Percentiles rank a stretch among this genome's conserved stretches.
These are phyloP conservation scores for Motacilla alba DNA, from an alignment of 2,113 vertebrate genomes.

Conservation along the genomic window DNA sequence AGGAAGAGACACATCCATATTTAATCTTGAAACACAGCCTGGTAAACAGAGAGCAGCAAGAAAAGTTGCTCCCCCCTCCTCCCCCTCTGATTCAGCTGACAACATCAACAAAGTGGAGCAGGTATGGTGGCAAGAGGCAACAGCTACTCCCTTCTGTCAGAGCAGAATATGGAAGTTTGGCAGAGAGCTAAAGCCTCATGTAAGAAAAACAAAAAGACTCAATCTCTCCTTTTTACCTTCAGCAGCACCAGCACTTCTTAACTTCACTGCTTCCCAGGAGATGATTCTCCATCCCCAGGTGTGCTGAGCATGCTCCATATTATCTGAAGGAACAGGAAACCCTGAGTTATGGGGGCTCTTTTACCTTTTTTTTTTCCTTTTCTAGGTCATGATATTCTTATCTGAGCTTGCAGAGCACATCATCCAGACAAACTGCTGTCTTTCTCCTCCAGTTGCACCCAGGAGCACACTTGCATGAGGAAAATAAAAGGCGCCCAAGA, in stretches of 20 bases:
- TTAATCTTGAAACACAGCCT: neutral
- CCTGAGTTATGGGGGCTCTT: neutral
- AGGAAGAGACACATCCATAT: neutral
- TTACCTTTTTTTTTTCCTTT: neutral
- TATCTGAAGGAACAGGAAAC: neutral
- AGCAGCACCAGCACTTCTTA: neutral
- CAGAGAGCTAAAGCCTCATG: neutral
- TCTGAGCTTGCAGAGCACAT: neutral
- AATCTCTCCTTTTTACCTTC: neutral
- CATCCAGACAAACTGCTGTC: neutral
- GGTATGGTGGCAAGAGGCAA: neutral
- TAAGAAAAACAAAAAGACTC: neutral
- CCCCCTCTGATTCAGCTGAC: neutral
- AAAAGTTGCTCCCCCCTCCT: neutral
- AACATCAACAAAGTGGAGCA: neutral
- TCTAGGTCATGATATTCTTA: neutral
- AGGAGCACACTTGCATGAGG: neutral
- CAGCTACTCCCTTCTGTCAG: neutral
- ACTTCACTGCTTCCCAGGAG: neutral
- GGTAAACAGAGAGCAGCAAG: neutral
- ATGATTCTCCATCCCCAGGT: neutral
- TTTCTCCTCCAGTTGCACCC: neutral
- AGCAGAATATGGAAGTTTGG: neutral
- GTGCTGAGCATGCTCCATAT: neutral
- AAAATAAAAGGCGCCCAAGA: neutral